These are phyloP conservation scores for Agrotis puta DNA, from an alignment of 2,888 invertebrate species.

Conservation along the genomic window DNA sequence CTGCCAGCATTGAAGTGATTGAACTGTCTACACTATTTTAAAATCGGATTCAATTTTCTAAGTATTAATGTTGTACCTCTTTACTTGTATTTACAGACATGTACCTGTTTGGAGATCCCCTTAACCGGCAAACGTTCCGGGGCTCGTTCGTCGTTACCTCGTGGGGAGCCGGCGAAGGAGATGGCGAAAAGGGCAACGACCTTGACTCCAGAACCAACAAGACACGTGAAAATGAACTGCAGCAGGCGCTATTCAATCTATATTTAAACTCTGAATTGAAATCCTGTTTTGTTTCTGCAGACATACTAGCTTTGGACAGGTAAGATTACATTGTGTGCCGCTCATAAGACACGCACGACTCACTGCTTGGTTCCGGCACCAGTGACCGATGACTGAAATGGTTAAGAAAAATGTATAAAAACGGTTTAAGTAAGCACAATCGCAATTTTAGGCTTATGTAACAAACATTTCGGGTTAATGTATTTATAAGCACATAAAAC, in stretches of 20 bases:
- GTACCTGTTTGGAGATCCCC: conserved; percentile 93
- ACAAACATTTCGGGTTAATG: not conserved
- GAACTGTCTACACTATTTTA: not conserved
- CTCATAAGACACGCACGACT: conserved; percentile 37
- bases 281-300: conserved; percentile 94
- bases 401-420: conserved; percentile 16
- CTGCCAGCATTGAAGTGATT: not conserved
- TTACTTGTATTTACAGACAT: conserved; percentile 91
- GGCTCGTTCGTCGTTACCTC: conserved; percentile 95
- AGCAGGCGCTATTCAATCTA: conserved; percentile 94
- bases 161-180: conserved; percentile 91
- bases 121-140: conserved; percentile 95
- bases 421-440: not conserved
- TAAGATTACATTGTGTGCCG: conserved; percentile 79
- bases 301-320: conserved; percentile 96
- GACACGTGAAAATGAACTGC: conserved; percentile 94
- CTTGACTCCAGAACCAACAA: conserved; percentile 93
- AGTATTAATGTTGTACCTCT: conserved; percentile 3
- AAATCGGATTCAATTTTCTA: conserved; percentile 5
- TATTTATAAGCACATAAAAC: not conserved
- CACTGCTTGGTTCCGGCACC: conserved; percentile 44
- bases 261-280: conserved; percentile 94
- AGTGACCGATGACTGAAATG: conserved; percentile 32
- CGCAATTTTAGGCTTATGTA: conserved; percentile 22
- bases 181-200: conserved; percentile 91